Evolutionary conservation across 2,113 vertebrate species (phyloP), one percentile per base, ranked within the genome.

Genomic region (Drymodes brunneopygia): DNA sequence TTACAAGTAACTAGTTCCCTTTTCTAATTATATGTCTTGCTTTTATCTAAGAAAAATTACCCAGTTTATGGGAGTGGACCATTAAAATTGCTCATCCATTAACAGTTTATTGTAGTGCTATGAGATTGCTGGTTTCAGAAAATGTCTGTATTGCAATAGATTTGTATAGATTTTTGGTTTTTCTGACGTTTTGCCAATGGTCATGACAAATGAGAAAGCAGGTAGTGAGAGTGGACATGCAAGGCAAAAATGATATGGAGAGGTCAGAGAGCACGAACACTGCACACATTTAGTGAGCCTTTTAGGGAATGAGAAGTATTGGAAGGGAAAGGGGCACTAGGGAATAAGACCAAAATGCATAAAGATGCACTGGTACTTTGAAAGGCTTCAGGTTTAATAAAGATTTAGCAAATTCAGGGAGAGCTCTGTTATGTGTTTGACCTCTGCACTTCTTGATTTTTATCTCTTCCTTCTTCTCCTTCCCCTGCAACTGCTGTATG

Each of bases 1-100:
- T 95, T 90, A 88, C 67, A 90, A 86, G 75, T 93, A 93, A 85
- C 78, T 84, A 60, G 81, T 85, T 92, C 91, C 61, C 86, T 90
- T 95, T 94, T 95, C 86, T 92, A 95, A 97, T 96, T 94, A 93
- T 66, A 80, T 54, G 27, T 50, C 71, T 92, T 90, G 53, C 66
- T 95, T 96, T 94, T 94, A 69, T 91, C 81, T 72, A 73, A 88
- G 69, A 95, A 90, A 90, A 92, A 92, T 94, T 45, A 79, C 56
- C 54, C 56, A 47, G 6, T 91, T 83, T 71, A 70, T 73, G 28
- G 22, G 62, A 85, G 57, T n/a, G 58, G 67, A 60, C 70, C 35
- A 58, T 96, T 94, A 85, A 74, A 82, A 12, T 73, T 33, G 2
- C 25, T 92, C 86, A 90, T 88, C 81, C 61, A 12, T 88, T 92